Evolutionary conservation across 1,140 invertebrate species (phyloP), one percentile per base, ranked within the genome.

Genomic region (Helicoverpa armigera): DNA sequence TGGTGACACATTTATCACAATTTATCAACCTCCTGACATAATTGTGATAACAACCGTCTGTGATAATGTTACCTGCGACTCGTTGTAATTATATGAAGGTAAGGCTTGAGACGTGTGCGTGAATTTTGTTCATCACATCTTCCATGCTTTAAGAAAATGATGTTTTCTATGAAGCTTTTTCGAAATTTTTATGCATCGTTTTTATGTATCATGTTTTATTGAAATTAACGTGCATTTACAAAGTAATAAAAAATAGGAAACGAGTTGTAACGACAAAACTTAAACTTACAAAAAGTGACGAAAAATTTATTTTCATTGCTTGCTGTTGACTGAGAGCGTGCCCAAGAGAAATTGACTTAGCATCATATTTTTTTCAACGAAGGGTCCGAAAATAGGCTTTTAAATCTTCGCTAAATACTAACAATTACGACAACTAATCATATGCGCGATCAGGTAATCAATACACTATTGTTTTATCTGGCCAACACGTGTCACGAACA

Each of bases 1-100:
- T 48, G 53, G 48, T 77, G 75, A 67, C 61, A 77, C 75, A 54
- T 77, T 77, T 67, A 77, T 77, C 61, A 67, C 51, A 51, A 65
- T 77, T 67, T 77, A 65, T 77, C 75, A 77, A 67, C 7, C 61
- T 54, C 61, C 60, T 77, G 75, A 77, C 61, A 67, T 77, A 77
- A 77, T 67, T 65, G 23, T 35, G 75, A 77, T 77, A 77, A 77
- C 35, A 13, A 16, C 18, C 18, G n/a, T 50, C 65, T 18, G 11
- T 11, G 65, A 69, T 69, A 69, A 50, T 69, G 35, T 69, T 69
- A 13, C 65, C 16, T 65, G 35, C 35, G 2, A 4, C 35, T 50
- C 23, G 43, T 11, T 3, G n/a, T 69, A 69, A 43, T 23, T 23
- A 23, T 11, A 2, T 43, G 16, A 67, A 69, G 35, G 43, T 10